Evolutionary conservation across 2,888 invertebrate species (phyloP).

Genomic region (Pseudeuparius sepicola): DNA sequence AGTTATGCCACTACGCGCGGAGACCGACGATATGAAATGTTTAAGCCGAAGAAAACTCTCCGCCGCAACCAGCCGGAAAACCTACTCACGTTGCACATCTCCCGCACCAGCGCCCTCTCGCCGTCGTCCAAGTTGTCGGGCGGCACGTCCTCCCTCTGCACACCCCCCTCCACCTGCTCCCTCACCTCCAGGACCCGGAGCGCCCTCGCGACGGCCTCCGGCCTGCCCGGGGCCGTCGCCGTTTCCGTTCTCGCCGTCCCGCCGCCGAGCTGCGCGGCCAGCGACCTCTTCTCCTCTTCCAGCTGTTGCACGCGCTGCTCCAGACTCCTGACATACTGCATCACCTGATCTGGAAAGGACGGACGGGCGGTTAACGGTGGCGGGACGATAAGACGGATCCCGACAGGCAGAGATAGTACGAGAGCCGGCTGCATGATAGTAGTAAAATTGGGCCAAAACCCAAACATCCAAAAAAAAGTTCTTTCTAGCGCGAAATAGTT

Average conservation of each 20-base stretch:
- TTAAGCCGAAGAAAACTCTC: too few species aligned
- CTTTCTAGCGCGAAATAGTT: too few species aligned
- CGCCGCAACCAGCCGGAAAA: too few species aligned
- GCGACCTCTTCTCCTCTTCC: conserved; percentile 66
- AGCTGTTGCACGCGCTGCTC: conserved; percentile 78
- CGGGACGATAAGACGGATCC: too few species aligned
- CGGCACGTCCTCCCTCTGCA: conserved; percentile 27
- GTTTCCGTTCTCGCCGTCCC: conserved; percentile 40
- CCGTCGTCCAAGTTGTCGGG: conserved; percentile 69
- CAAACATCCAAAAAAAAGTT: too few species aligned
- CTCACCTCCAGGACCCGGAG: conserved; percentile 71
- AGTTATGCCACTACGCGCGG: too few species aligned
- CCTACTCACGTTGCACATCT: conserved; percentile 82
- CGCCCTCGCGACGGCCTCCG: conserved; percentile 88
- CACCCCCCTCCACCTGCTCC: conserved; percentile 75
- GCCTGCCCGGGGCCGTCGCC: conserved; percentile 54
- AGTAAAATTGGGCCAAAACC: too few species aligned
- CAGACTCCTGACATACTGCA: conserved; percentile 83
- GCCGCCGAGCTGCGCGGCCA: too few species aligned
- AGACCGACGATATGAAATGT: too few species aligned
- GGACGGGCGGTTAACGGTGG: too few species aligned
- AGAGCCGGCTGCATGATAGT: too few species aligned
- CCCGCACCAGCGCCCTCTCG: conserved; percentile 84
- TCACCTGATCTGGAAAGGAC: conserved; percentile 67
- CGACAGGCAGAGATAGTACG: too few species aligned